phyloP scores from a whole-genome alignment of 2,113 vertebrate genomes.

The Cyanistes caeruleus region DNA sequence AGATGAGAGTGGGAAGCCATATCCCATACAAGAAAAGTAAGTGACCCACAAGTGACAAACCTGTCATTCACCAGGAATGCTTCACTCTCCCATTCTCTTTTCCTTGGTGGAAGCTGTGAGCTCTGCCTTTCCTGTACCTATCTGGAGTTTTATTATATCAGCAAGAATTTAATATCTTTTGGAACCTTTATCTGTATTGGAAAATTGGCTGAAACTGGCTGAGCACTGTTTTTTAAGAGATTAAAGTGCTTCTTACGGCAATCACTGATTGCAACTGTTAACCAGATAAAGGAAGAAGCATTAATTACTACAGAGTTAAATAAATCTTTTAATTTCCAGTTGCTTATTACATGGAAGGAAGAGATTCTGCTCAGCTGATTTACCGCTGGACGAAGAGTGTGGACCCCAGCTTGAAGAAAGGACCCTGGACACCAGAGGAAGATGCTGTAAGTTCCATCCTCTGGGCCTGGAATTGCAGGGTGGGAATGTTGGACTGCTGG shows the following conservation, averaged over 20 bases:
- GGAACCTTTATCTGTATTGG: not conserved
- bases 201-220: not conserved
- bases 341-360: constrained; percentile 93
- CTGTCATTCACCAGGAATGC: not conserved
- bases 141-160: not conserved
- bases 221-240: not conserved
- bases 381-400: constrained; percentile 90
- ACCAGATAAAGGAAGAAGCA: not conserved
- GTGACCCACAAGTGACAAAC: constrained; percentile 34
- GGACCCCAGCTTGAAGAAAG: constrained; percentile 86
- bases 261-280: not conserved
- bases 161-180: not conserved
- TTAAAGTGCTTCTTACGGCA: not conserved
- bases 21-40: constrained; percentile 92
- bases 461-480: not conserved
- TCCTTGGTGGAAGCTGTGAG: not conserved
- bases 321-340: constrained; percentile 73
- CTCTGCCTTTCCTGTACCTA: not conserved
- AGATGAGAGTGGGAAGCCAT: constrained; percentile 92
- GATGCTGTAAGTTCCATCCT: constrained; percentile 79
- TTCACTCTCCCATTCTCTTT: not conserved
- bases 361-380: constrained; percentile 86
- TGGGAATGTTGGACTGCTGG: not conserved
- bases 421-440: constrained; percentile 85
- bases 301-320: not conserved